Evolutionary conservation across 2,888 invertebrate species (phyloP), one percentile per base, ranked within the genome.

Genomic region (Cinara cedri): DNA sequence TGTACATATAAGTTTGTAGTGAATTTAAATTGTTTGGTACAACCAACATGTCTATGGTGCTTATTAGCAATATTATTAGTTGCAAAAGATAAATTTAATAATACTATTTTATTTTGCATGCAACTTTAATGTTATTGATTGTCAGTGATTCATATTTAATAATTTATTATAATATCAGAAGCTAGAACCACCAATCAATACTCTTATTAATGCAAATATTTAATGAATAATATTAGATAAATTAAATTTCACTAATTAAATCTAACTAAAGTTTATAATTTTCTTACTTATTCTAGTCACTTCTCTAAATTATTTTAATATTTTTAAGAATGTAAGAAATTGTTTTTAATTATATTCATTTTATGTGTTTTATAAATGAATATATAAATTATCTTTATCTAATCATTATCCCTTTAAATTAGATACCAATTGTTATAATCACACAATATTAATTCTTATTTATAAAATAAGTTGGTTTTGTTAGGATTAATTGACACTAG

Each of bases 21-120:
- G 46, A 68, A 60, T 57, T 68, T 78, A 24, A 66, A 68, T 4
- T 8, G 49, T 60, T 78, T 70, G 68, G 14, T 76, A 66, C 44
- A 55, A 66, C 55, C 66, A 57, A 76, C 49, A 34, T 57, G 54
- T 76, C 34, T 72, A 62, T 68, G 76, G 76, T 76, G 66, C 76
- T 76, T 57, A 66, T 54, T 63, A 51, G 34, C 16, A 14, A 46
- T 76, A 46, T 76, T 34, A 4, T 76, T 76, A 57, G 65, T 65
- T 68, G 55, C 55, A 44, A 6, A 74, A 44, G 16, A 65, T 8
- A 51, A 60, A 62, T 72, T 34, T 34, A 34, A 34, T 34, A 34
- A 34, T 2, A 55, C 54, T 14, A 54, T 42, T 70, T 34, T 34
- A 14, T 16, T 49, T 11, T 19, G 19, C 8, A 66, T 49, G 49